Evolutionary conservation across 2,113 vertebrate genomes (phyloP), one percentile per base, ranked within the genome.

Genomic region (Scopus umbretta): DNA sequence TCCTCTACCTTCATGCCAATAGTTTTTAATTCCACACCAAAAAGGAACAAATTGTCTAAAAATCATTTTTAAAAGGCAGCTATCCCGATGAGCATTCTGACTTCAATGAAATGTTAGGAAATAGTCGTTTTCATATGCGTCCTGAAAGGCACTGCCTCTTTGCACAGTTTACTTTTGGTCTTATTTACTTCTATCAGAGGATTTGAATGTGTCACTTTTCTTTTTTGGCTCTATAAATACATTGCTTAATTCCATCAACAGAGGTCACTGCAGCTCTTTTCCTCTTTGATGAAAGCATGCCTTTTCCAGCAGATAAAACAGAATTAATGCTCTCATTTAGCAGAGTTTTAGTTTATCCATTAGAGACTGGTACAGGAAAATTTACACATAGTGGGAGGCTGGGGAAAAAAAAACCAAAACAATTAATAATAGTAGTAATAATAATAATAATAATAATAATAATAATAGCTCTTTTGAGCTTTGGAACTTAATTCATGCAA

Each of bases 221-320:
- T 2, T 52, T 56, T 53, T 29, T 38, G 27, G 6, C 20, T 86
- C 76, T 74, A 88, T 36, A 36, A 86, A 76, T 91, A 96, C 83
- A 87, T 72, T 98, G 80, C 90, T 94, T 89, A 83, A 86, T 97
- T 98, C 95, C 87, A 97, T 98, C 98, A 96, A 98, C 94, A 98
- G 98, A 98, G 98, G 98, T 97, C 98, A 97, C 97, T 98, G 92
- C 81, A 92, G 96, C 88, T 94, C 97, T 94, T 83, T 68, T 93
- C 38, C 92, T 93, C 70, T 61, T 59, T 55, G 26, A 6, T 78
- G 56, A 88, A 92, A 93, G 42, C 3, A 15, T 6, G 29, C 16
- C 12, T 42, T 63, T 59, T 62, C 45, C 52, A 76, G 63, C 45
- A 88, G 58, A 25, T 71, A 78, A 50, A 22, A 42, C 25, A 38